A percentile compares a stretch with the other conserved stretches of the same genome.
Conservation (phyloP, 2,113 vertebrate species). For the Nymphicus hollandicus region DNA sequence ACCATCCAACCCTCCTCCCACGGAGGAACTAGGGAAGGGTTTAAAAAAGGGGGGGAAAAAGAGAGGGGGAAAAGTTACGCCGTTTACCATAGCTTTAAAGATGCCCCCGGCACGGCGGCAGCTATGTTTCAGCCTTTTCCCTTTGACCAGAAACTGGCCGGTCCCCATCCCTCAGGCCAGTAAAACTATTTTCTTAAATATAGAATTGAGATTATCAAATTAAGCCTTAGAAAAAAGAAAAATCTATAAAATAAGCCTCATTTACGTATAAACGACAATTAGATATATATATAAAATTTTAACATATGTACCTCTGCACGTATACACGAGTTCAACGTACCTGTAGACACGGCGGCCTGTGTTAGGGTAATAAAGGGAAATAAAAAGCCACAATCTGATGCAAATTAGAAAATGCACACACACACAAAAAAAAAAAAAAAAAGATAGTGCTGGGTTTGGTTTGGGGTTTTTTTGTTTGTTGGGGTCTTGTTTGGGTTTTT, state of each 20-base stretch:
- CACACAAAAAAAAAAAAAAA: background rate
- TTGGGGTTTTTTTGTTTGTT: background rate
- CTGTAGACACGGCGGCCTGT: constrained; percentile 71
- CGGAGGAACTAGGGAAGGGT: background rate
- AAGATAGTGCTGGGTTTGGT: background rate
- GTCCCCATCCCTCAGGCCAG: background rate
- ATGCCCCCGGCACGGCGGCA: background rate
- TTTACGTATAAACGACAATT: background rate
- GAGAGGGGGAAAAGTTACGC: background rate
- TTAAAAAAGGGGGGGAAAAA: background rate
- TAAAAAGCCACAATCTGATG: constrained; percentile 50
- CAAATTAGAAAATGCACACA: constrained; percentile 62
- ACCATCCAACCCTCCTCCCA: background rate
- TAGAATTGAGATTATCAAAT: background rate
- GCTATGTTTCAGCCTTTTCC: background rate
- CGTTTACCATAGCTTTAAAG: background rate
- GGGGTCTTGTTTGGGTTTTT: background rate
- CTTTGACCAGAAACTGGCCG: background rate
- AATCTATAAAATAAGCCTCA: background rate
- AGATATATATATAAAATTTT: constrained; percentile 41
- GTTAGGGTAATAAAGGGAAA: constrained; percentile 65
- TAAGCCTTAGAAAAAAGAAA: background rate
- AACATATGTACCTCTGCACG: constrained; percentile 14
- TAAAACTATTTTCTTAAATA: background rate
- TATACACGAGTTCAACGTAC: constrained; percentile 71